These are phyloP conservation scores for Biston betularia DNA, from an alignment of 2,888 invertebrate species.

Conservation along the genomic window DNA sequence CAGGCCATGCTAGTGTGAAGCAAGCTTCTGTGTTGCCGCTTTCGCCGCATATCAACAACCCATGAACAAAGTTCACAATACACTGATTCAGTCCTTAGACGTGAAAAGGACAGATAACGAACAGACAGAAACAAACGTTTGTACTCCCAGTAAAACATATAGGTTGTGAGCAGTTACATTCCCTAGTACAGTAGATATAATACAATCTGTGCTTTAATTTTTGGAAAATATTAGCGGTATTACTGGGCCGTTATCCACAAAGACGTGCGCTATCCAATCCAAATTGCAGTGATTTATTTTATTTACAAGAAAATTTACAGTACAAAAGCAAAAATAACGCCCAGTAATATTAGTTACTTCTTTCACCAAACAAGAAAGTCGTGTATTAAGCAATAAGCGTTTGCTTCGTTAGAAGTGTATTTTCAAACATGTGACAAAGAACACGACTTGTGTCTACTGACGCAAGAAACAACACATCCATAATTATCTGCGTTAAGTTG, in stretches of 20 bases:
- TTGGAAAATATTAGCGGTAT: no score
- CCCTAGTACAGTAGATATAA: no score
- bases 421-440: slow-evolving; percentile 17
- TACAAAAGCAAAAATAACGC: slow-evolving; percentile 4
- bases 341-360: not conserved
- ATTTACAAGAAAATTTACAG: slow-evolving; percentile 3
- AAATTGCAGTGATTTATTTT: slow-evolving; percentile 1
- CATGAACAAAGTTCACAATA: not conserved
- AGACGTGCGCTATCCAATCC: not conserved
- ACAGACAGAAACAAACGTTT: not conserved
- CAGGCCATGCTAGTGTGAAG: no score
- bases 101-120: no score
- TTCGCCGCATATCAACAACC: no score
- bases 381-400: slow-evolving; percentile 10
- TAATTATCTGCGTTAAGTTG: no score
- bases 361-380: not conserved
- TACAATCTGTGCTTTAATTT: no score
- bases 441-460: not conserved
- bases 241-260: not conserved
- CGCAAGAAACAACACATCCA: slow-evolving; percentile 12
- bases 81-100: no score
- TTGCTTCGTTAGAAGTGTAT: slow-evolving; percentile 21
- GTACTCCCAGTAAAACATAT: no score
- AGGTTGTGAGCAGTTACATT: no score
- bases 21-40: no score